A percentile compares a stretch with the other conserved stretches of the same genome.
These are phyloP conservation scores for Ptychodera flava DNA, from an alignment of 35 echinoderm and acorn worm genomes.

Conservation along the genomic window DNA sequence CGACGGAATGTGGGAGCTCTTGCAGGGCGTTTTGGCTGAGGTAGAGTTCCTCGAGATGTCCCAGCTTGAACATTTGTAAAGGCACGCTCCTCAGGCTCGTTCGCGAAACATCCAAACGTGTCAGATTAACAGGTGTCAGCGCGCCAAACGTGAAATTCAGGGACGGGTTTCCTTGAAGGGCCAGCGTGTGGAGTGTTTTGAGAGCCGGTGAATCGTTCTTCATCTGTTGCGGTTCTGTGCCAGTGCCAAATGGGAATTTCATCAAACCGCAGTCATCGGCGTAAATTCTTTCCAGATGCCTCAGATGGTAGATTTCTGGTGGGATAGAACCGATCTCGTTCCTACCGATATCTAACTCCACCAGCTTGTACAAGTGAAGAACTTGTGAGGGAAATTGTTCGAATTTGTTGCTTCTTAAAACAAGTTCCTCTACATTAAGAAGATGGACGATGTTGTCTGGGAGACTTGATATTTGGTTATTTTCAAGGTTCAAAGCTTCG, in stretches of 20 bases:
- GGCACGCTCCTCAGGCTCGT: neutral
- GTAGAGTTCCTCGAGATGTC: neutral
- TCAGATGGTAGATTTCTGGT: neutral
- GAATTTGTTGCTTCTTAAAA: neutral
- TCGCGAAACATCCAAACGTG: neutral
- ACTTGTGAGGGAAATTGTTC: neutral
- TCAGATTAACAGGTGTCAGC: neutral
- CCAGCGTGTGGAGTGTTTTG: neutral
- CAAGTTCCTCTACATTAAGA: neutral
- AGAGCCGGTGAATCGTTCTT: neutral
- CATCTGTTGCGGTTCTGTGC: neutral
- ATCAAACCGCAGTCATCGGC: neutral
- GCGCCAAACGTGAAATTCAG: neutral
- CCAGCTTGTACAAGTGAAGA: neutral
- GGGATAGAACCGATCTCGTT: neutral
- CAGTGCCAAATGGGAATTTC: neutral
- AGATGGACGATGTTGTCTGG: neutral
- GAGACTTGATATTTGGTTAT: neutral
- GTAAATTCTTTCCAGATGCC: neutral
- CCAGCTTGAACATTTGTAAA: neutral
- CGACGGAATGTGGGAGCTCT: neutral
- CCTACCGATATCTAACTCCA: neutral
- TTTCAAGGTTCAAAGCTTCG: neutral
- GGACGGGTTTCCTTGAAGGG: neutral
- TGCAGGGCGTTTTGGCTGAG: neutral